Conservation (phyloP, 2,888 invertebrate genomes). For the Ophraella communa region DNA sequence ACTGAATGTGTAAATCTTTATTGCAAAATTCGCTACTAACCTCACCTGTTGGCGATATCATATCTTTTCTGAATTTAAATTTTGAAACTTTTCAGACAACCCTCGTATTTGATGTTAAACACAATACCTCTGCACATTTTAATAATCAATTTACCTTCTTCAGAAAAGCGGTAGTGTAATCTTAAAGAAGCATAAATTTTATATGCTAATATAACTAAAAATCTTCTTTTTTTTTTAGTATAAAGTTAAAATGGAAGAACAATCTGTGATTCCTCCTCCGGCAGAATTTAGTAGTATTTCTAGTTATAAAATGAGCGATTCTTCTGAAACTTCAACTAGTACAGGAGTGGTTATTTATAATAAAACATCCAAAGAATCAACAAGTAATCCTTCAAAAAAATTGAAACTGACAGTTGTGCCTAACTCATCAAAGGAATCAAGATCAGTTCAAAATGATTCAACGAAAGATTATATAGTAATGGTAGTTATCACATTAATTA, state of each 20-base stretch:
- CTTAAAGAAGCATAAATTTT: no score
- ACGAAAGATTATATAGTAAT: conserved; percentile 52
- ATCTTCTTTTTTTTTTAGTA: conserved; percentile 19
- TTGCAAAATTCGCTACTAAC: no score
- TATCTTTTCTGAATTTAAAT: no score
- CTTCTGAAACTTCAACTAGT: conserved; percentile 17
- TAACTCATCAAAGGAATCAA: conserved; percentile 16
- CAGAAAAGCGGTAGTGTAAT: no score
- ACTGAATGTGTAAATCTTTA: no score
- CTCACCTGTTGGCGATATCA: no score
- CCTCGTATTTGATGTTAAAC: no score
- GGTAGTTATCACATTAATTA: conserved; percentile 51
- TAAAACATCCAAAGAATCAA: conserved; percentile 23
- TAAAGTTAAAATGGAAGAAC: conserved; percentile 1
- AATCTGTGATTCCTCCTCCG: background rate
- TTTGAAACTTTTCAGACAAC: no score
- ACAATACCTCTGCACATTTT: no score
- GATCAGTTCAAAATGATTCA: conserved; percentile 23
- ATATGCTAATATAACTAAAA: background rate
- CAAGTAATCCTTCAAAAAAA: conserved; percentile 38
- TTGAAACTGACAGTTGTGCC: conserved; percentile 40
- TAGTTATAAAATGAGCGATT: conserved; percentile 2
- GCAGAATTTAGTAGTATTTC: conserved; percentile 35
- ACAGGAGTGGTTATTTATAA: conserved; percentile 45
- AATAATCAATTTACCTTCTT: no score